Evolutionary conservation across 2,113 vertebrate genomes (phyloP), one percentile per base, ranked within the genome.

Genomic region (Cottus gobio): DNA sequence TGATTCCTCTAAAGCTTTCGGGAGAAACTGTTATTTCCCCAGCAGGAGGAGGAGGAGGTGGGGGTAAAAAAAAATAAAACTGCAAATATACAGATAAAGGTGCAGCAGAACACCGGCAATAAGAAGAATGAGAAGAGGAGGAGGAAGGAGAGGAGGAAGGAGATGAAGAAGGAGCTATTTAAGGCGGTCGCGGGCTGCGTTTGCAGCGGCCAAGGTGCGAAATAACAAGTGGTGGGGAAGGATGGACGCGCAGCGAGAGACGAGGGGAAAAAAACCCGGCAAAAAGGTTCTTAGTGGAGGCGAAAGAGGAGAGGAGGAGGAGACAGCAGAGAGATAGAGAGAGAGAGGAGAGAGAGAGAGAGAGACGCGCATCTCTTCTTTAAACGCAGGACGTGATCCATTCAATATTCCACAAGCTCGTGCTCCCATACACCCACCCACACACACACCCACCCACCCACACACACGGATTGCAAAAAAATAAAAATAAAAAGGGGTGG

Each of bases 1-100:
- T 99, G 94, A 83, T 96, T 82, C 79, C 82, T 90, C 90, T 34
- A 44, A 61, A 61, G 84, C 83, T n/a, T n/a, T n/a, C 22, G 85
- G 85, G 86, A 88, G 87, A 86, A 89, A 80, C 80, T 72, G 80
- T 52, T 63, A 82, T 72, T 82, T 75, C 85, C 75, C 79, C 77
- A 50, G 69, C 70, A 58, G 69, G 37, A 82, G 58, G 11, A 26
- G 52, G 39, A 12, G 39, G 3, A 11, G 12, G 12, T 2, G 39
- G 13, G 39, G 5, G 12, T 13, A 9, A 52, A n/a, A 10, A 20
- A 13, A 5, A 54, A 56, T 7, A n/a, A n/a, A 52, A 52, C 22
- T 52, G 22, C 48, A 50, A 50, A 22, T 48, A 20, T 48, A n/a
- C 48, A 52, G 48, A 52, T n/a, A 12, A 4, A 78, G 30, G 69